Evolutionary conservation across 2,797 vertebrate genomes (phyloP), one percentile per base, ranked within the genome.

Genomic region (Acrossocheilus wenchowensis): DNA sequence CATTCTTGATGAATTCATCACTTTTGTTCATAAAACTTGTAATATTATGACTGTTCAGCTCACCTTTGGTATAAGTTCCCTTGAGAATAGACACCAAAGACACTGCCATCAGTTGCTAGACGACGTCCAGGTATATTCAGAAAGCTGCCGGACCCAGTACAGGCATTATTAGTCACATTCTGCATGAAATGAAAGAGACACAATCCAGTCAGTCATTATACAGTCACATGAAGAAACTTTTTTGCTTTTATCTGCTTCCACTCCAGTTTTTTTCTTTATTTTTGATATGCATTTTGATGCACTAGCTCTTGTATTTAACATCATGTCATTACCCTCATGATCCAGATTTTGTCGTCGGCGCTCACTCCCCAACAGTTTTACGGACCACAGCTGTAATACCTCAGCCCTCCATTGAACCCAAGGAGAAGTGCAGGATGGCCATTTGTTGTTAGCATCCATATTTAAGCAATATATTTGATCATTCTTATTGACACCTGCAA

Each of bases 301-400:
- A 34, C 21, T 3, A 17, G 7, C 2, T 23, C 5, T 4, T 50
- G 15, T 19, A 50, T 48, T 66, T 68, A 82, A 30, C 19, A 72
- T 5, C 6, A 3, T 15, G 15, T 15, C 9, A 78, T 50, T 39
- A 91, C 90, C 89, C 21, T 52, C 87, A 82, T 79, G 39, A 85
- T 0, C 11, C 2, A 90, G 85, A 90, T 30, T 0, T 48, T 0
- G 9, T 82, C 2, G 1, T 0, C 0, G 0, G 2, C 10, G 78
- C 85, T 83, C 3, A 91, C 52, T 74, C 87, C 93, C 93, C 93
- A 93, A 88, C 93, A 93, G 68, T 88, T 89, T 0, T 54, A 11
- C 0, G 10, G 87, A 1, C 91, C 62, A 43, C 92, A 93, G 87
- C 89, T 91, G 91, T 23, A 62, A 87, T 93, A 89, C 50, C 12